These are phyloP conservation scores for Calliphora vicina DNA, from an alignment of 1,140 invertebrate genomes.

Conservation along the genomic window DNA sequence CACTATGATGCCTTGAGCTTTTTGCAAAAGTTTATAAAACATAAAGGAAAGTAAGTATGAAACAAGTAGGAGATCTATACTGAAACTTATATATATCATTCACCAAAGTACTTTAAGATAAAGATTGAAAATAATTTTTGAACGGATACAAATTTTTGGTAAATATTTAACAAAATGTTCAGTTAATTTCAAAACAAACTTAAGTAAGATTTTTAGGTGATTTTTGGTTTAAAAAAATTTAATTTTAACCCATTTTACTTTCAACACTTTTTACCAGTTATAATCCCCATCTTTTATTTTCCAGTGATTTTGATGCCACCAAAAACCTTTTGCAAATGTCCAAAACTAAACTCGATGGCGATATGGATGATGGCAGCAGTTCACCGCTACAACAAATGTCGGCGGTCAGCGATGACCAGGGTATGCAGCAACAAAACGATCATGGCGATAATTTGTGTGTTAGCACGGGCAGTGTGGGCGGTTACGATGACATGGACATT, in stretches of 20 bases:
- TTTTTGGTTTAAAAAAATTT: no score
- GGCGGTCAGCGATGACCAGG: constrained; percentile 26
- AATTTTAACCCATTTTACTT: no score
- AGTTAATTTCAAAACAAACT: no score
- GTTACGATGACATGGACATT: constrained; percentile 59
- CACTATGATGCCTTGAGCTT: constrained; percentile 59
- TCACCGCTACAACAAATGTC: constrained; percentile 49
- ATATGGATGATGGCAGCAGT: constrained; percentile 48
- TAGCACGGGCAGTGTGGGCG: constrained; percentile 44
- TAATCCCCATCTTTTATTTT: no score
- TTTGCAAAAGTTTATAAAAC: constrained; percentile 57
- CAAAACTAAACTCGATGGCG: constrained; percentile 46
- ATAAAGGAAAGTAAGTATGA: constrained; percentile 51
- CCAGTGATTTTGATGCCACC: constrained; percentile 46
- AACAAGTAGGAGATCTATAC: no score
- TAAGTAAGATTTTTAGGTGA: no score
- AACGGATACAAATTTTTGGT: no score
- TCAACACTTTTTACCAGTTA: no score
- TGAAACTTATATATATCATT: no score
- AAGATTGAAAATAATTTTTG: no score
- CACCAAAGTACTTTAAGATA: no score
- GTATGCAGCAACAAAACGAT: background rate
- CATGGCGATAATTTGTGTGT: constrained; percentile 30
- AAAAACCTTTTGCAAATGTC: constrained; percentile 47
- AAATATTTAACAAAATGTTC: no score